Evolutionary conservation across 2,797 vertebrate genomes (phyloP).

Genomic region (Yasuhikotakia modesta): DNA sequence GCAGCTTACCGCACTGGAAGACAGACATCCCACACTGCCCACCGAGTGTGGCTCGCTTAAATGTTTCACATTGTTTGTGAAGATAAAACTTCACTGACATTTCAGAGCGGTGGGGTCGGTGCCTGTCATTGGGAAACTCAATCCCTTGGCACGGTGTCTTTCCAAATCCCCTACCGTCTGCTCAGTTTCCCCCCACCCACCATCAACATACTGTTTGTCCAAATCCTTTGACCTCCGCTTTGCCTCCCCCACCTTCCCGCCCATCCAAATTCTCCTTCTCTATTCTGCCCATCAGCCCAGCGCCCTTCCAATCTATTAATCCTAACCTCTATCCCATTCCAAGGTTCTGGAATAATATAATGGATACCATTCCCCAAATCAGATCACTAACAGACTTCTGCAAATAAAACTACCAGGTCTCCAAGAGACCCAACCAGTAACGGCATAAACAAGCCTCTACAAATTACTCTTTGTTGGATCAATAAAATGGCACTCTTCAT

Average conservation of each 20-base stretch:
- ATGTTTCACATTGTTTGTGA: conserved; percentile 75
- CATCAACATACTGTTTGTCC: conserved; percentile 58
- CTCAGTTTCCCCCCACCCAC: conserved; percentile 23
- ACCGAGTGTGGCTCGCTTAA: conserved; percentile 51
- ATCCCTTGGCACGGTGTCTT: conserved; percentile 61
- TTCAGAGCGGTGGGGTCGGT: conserved; percentile 64
- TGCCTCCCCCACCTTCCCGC: conserved; percentile 62
- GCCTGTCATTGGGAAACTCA: conserved; percentile 53
- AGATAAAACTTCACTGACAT: conserved; percentile 78
- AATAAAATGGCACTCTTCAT: conserved; percentile 34
- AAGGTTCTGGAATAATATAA: conserved; percentile 28
- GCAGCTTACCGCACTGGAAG: conserved; percentile 59
- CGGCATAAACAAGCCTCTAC: conserved; percentile 22
- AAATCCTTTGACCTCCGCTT: conserved; percentile 61
- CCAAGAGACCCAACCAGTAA: conserved; percentile 16
- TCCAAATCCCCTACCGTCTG: conserved; percentile 60
- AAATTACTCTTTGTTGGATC: conserved; percentile 13
- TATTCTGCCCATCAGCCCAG: conserved; percentile 39
- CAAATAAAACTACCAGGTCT: conserved; percentile 27
- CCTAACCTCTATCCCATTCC: conserved; percentile 38
- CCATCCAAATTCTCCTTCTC: conserved; percentile 33
- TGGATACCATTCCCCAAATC: conserved; percentile 19
- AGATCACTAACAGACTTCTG: conserved; percentile 37
- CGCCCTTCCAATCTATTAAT: conserved; percentile 43
- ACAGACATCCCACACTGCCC: conserved; percentile 31